These are phyloP conservation scores for Microcebus ravelobensis DNA, from an alignment of 2,113 vertebrate species.

Conservation along the genomic window DNA sequence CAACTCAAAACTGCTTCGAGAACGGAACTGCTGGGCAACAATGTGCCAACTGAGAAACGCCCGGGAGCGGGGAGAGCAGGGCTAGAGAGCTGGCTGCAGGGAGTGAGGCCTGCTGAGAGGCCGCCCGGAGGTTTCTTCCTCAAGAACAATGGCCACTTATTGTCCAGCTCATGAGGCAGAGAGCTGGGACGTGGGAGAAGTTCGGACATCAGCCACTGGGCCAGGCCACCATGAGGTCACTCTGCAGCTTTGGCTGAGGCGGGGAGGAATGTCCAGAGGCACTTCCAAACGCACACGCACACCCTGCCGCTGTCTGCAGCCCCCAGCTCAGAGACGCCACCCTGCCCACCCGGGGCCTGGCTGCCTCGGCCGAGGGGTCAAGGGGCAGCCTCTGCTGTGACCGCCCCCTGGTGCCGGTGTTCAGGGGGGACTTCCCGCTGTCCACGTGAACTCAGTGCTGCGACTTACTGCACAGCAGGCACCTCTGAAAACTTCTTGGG, in stretches of 20 bases:
- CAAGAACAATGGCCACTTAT: not conserved
- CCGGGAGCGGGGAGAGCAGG: not conserved
- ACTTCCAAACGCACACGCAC: slow-evolving; percentile 94
- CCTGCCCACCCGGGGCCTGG: not conserved
- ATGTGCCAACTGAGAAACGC: not conserved
- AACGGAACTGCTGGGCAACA: not conserved
- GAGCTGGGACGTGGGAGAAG: not conserved
- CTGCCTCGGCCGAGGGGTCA: not conserved
- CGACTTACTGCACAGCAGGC: rapidly evolving
- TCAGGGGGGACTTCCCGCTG: rapidly evolving
- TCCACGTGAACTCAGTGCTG: rapidly evolving
- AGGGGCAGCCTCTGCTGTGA: not conserved
- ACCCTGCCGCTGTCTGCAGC: slow-evolving; percentile 67
- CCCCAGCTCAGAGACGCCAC: not conserved
- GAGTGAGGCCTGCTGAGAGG: not conserved
- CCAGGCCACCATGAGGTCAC: not conserved
- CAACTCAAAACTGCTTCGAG: not conserved
- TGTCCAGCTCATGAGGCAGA: not conserved
- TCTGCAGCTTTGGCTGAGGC: not conserved
- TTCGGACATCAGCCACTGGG: not conserved
- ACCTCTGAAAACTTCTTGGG: not conserved
- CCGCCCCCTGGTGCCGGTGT: not conserved
- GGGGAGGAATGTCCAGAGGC: slow-evolving; percentile 86
- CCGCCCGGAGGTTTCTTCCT: not conserved
- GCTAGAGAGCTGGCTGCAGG: not conserved